Conservation (phyloP, 2,113 vertebrate species). For the Pseudorasbora parva region DNA sequence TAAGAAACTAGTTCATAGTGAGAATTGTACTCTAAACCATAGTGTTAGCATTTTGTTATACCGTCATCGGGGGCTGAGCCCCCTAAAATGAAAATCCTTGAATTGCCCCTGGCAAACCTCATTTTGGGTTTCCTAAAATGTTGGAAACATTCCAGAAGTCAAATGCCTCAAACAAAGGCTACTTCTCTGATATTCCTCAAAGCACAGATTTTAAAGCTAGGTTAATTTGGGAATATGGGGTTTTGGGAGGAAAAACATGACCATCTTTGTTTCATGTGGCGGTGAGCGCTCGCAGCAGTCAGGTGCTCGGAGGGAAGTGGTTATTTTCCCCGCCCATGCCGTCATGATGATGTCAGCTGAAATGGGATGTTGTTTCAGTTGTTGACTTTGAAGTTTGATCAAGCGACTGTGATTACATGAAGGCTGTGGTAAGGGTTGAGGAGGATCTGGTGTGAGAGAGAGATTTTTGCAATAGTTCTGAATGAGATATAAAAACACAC, state of each 20-base stretch:
- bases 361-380: constrained; percentile 21
- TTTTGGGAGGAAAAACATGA: not conserved
- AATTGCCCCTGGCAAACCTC: not conserved
- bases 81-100: too few species aligned
- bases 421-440: not conserved
- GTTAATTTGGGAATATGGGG: constrained; percentile 1
- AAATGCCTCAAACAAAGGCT: not conserved
- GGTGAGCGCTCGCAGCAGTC: not conserved
- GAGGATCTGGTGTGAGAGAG: not conserved
- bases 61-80: too few species aligned
- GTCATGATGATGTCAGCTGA: constrained; percentile 16
- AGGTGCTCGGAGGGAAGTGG: not conserved
- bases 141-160: not conserved
- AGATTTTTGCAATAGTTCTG: not conserved
- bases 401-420: not conserved
- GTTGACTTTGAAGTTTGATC: not conserved
- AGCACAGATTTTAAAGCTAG: not conserved
- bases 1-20: too few species aligned
- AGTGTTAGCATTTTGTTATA: too few species aligned
- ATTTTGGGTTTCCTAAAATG: not conserved
- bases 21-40: too few species aligned
- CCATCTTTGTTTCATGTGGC: not conserved
- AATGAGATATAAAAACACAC: constrained; percentile 3
- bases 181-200: not conserved
- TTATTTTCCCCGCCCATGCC: not conserved